Evolutionary conservation across 2,888 invertebrate genomes (phyloP).

Genomic region (Zelleria hepariella): DNA sequence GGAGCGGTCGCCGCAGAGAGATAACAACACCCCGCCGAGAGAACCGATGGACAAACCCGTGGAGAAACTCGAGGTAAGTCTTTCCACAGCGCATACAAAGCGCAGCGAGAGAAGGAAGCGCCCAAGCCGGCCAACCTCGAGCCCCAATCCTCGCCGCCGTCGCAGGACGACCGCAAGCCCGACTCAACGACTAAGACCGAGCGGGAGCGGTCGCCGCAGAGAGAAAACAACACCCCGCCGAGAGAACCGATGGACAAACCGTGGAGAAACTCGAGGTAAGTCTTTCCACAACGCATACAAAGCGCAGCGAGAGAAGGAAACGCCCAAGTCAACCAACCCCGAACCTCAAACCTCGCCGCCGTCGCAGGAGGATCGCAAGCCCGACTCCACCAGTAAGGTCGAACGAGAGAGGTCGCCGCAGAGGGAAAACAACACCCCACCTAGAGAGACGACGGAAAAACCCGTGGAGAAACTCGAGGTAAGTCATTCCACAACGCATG

Average conservation of each 20-base stretch:
- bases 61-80: not conserved
- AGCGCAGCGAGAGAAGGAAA: slow-evolving; percentile 13
- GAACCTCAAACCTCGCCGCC: not conserved
- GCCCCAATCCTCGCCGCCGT: not conserved
- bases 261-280: not conserved
- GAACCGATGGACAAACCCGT: not conserved
- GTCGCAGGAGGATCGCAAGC: not conserved
- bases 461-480: not conserved
- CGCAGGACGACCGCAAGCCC: not conserved
- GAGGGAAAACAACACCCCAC: no score
- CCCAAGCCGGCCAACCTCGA: not conserved
- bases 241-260: not conserved
- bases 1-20: not conserved
- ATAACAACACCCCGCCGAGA: not conserved
- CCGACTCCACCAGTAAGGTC: not conserved
- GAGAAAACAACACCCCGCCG: no score
- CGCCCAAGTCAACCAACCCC: not conserved
- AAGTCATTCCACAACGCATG: no score
- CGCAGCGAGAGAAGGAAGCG: slow-evolving; percentile 9
- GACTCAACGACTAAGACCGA: not conserved
- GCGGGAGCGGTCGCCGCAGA: not conserved
- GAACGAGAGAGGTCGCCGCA: not conserved
- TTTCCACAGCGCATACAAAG: no score
- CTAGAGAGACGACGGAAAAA: not conserved
- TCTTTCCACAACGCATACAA: no score